Percentiles rank a stretch among this genome's conserved stretches.
These are phyloP conservation scores for Suricata suricatta DNA, from an alignment of 2,113 vertebrate genomes.

Conservation along the genomic window DNA sequence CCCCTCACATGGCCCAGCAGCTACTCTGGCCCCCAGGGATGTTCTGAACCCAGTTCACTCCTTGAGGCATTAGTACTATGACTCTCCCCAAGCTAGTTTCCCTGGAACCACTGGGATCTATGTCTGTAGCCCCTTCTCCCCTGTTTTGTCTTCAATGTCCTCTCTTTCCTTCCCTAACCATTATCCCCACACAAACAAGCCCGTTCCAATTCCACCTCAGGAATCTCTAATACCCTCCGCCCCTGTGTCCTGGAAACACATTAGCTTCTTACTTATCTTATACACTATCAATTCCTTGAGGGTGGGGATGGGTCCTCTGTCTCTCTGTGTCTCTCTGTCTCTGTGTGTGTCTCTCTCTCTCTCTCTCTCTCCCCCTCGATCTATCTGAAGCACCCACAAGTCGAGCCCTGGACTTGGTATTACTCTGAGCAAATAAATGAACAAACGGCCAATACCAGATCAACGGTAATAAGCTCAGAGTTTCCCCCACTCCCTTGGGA, in stretches of 20 bases:
- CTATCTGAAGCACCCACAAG: not conserved
- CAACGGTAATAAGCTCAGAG: not conserved
- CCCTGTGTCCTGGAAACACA: not conserved
- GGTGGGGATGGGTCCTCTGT: not conserved
- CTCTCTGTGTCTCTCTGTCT: not conserved
- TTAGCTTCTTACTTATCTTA: not conserved
- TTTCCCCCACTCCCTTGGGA: not conserved
- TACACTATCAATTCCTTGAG: not conserved
- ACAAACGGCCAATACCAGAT: not conserved
- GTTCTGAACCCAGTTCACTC: no score
- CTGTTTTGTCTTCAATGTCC: not conserved
- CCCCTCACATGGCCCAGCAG: not conserved
- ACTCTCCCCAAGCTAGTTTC: not conserved
- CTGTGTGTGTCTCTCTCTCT: no score
- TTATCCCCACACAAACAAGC: not conserved
- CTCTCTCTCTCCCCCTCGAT: not conserved
- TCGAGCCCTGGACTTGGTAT: not conserved
- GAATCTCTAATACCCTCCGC: not conserved
- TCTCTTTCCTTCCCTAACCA: not conserved
- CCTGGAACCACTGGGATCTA: not conserved
- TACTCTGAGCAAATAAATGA: not conserved
- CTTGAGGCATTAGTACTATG: not conserved
- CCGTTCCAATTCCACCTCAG: not conserved
- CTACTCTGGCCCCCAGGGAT: not conserved
- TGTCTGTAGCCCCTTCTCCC: not conserved